phyloP scores from a whole-genome alignment of 2,113 vertebrate genomes.

The Oreocharis arfaki region DNA sequence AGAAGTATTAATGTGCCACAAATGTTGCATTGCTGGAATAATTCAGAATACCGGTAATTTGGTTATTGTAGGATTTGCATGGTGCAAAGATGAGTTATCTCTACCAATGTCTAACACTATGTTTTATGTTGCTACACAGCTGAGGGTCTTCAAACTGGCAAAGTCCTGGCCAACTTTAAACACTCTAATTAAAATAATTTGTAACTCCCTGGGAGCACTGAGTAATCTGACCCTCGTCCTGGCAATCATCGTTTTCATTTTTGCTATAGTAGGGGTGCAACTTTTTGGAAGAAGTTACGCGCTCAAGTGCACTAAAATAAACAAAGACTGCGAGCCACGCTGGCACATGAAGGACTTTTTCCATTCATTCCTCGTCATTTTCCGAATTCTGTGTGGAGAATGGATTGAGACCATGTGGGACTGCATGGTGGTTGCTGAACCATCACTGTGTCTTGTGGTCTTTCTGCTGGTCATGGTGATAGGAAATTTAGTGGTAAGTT shows the following conservation, averaged over 20 bases:
- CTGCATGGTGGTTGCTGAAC: slow-evolving; percentile 92
- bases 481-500: slow-evolving; percentile 95
- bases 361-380: slow-evolving; percentile 92
- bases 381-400: slow-evolving; percentile 94
- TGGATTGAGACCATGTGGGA: slow-evolving; percentile 99
- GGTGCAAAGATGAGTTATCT: background rate
- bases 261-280: slow-evolving; percentile 94
- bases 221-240: slow-evolving; percentile 94
- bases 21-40: background rate
- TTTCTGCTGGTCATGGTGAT: slow-evolving; percentile 97
- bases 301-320: slow-evolving; percentile 63
- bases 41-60: background rate
- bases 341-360: slow-evolving; percentile 99
- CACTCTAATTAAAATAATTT: slow-evolving; percentile 97
- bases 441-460: slow-evolving; percentile 86
- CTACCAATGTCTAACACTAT: background rate
- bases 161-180: slow-evolving; percentile 99
- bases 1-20: background rate
- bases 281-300: slow-evolving; percentile 85
- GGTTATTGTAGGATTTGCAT: background rate
- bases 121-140: slow-evolving; percentile 69
- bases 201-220: slow-evolving; percentile 91
- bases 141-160: slow-evolving; percentile 95
- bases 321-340: slow-evolving; percentile 67
- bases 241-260: slow-evolving; percentile 96